Evolutionary conservation across 2,113 vertebrate genomes (phyloP).

Genomic region (Emberiza fucata): DNA sequence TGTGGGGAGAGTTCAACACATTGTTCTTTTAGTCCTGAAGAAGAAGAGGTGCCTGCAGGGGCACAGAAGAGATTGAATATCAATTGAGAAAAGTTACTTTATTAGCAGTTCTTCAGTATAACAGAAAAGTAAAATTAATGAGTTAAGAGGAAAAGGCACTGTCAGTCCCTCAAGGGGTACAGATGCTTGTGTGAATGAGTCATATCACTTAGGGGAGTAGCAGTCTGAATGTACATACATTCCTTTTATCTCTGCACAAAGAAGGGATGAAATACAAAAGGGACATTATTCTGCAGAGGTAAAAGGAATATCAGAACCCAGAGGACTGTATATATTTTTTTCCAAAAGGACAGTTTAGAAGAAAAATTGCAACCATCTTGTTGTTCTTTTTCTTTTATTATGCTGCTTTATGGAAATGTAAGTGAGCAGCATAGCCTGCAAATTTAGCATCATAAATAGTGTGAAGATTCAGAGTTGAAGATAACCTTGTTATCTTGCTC

Average conservation of each 20-base stretch:
- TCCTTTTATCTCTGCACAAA: slow-evolving; percentile 1
- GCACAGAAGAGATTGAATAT: neutral
- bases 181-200: slow-evolving; percentile 28
- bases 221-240: neutral
- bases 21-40: neutral
- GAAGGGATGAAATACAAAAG: neutral
- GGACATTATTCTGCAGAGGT: neutral
- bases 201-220: neutral
- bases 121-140: slow-evolving; percentile 27
- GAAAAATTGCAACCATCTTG: neutral
- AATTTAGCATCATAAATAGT: slow-evolving; percentile 38
- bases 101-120: slow-evolving; percentile 12
- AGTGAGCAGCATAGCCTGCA: slow-evolving; percentile 28
- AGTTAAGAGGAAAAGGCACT: slow-evolving; percentile 1
- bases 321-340: neutral
- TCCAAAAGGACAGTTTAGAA: neutral
- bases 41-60: neutral
- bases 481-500: slow-evolving; percentile 49
- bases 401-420: slow-evolving; percentile 18
- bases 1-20: neutral
- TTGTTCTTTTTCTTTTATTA: slow-evolving; percentile 28
- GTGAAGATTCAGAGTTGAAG: slow-evolving; percentile 20
- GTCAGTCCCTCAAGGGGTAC: slow-evolving; percentile 18
- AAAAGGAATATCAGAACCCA: neutral
- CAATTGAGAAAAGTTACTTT: slow-evolving; percentile 17